Percentiles rank a stretch among this genome's conserved stretches.
Conservation (phyloP, 2,113 vertebrate species). For the Tachuris rubrigastra region DNA sequence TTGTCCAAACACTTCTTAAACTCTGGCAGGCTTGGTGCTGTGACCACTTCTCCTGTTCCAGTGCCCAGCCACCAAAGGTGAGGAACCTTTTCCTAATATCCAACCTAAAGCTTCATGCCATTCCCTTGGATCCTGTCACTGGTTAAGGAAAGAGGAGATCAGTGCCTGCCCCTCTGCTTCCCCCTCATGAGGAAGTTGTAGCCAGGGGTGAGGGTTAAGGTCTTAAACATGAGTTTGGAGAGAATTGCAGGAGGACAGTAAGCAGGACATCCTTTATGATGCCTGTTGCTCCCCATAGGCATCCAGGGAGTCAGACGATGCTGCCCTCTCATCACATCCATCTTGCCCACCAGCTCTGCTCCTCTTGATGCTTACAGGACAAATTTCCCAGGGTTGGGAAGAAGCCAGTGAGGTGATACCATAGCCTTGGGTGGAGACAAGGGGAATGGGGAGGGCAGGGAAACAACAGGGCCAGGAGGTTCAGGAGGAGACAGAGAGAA, state of each 20-base stretch:
- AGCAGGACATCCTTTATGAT: not conserved
- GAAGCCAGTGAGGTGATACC: not conserved
- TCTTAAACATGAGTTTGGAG: not conserved
- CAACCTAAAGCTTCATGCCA: not conserved
- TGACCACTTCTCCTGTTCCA: fast-evolving
- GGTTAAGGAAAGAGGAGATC: not conserved
- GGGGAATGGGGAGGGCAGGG: not conserved
- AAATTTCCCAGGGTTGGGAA: not conserved
- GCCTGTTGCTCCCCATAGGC: not conserved
- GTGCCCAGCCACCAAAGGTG: not conserved
- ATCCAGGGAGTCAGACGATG: not conserved
- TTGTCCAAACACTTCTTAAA: fast-evolving
- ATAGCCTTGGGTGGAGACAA: not conserved
- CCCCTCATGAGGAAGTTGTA: not conserved
- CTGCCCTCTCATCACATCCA: not conserved
- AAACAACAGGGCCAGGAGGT: not conserved
- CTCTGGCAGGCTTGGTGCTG: not conserved
- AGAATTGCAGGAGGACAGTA: not conserved
- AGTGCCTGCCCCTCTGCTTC: not conserved
- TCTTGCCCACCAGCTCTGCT: not conserved
- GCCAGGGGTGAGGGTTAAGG: not conserved
- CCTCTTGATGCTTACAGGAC: not conserved
- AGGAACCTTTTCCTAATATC: not conserved
- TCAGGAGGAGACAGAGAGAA: not conserved
- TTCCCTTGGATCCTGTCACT: not conserved